These are phyloP conservation scores for Gadopsis marmoratus DNA, from an alignment of 2,797 vertebrate genomes.

Conservation along the genomic window DNA sequence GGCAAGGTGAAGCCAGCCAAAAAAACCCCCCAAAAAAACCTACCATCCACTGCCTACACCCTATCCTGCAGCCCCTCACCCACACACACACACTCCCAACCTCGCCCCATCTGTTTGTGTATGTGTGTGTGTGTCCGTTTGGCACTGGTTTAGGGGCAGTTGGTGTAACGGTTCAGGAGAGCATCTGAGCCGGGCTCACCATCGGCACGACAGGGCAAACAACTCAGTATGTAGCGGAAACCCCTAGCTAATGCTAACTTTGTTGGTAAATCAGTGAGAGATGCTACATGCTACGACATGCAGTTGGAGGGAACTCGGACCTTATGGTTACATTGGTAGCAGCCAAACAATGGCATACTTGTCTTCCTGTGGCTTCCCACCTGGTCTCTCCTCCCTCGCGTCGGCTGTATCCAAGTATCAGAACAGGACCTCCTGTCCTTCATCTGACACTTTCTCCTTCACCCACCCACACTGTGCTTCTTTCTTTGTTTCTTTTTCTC, in stretches of 20 bases:
- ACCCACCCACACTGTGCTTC: slow-evolving; percentile 13
- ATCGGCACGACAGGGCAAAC: slow-evolving; percentile 63
- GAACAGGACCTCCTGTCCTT: slow-evolving; percentile 52
- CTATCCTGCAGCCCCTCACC: slow-evolving; percentile 62
- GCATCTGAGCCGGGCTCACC: slow-evolving; percentile 55
- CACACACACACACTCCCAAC: slow-evolving; percentile 60
- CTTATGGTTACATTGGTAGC: slow-evolving; percentile 47
- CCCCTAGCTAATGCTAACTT: slow-evolving; percentile 54
- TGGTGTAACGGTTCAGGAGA: slow-evolving; percentile 68
- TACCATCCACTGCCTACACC: slow-evolving; percentile 48
- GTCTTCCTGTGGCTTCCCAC: slow-evolving; percentile 62
- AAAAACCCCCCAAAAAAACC: slow-evolving; percentile 58
- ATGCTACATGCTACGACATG: slow-evolving; percentile 45
- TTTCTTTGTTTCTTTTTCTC: not conserved
- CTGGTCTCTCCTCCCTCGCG: slow-evolving; percentile 61
- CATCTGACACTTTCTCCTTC: slow-evolving; percentile 31
- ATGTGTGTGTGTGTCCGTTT: slow-evolving; percentile 32
- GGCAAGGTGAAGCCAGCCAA: slow-evolving; percentile 57
- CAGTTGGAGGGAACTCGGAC: slow-evolving; percentile 28
- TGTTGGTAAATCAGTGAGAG: slow-evolving; percentile 19
- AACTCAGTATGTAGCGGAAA: slow-evolving; percentile 27
- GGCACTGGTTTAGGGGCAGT: slow-evolving; percentile 67
- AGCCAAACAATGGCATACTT: slow-evolving; percentile 62
- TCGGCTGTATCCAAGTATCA: slow-evolving; percentile 42
- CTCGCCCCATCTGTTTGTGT: slow-evolving; percentile 76